Base-by-base conservation (phyloP, 2,797 vertebrate genomes). In the Falco naumanni region DNA sequence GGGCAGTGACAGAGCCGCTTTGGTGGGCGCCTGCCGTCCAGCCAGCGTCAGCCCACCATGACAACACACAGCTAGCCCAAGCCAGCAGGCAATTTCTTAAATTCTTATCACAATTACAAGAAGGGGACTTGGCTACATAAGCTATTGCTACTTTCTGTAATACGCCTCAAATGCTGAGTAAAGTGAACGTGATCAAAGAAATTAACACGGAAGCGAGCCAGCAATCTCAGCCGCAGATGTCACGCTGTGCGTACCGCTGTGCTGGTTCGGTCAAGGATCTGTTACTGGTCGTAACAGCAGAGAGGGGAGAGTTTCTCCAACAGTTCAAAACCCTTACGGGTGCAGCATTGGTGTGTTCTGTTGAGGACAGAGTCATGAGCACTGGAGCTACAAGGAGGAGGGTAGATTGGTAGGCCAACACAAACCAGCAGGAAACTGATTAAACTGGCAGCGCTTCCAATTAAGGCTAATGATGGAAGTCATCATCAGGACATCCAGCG, bases 61-160 rank as follows among this genome's bases (percentile, higher is more conserved):
- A 45, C 43, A 70, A 78, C 0, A 1, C 3, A 6, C 0, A 0
- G 22, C n/a, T 34, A 51, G 37, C 28, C 60, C 0, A 2, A 72
- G 56, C 24, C 53, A 76, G 37, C 59, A 88, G 70, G 43, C n/a
- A 66, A 47, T n/a, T 47, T 33, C 22, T 83, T 86, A 45, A 50
- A 59, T 45, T 78, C 45, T 69, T 83, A 54, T 26, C 68, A 74
- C 50, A 50, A 5, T 22, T 45, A 78, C 21, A 78, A 78, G n/a
- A 47, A 80, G 28, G 26, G 8, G 22, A 37, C n/a, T 17, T 51
- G 48, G 34, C 61, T 82, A 54, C 29, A 18, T 60, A 16, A 65
- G 37, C 31, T 69, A 18, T 54, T 82, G 28, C 14, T 69, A 16
- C 13, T 83, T 37, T 39, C 51, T 45, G 33, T 78, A 64, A 64